These are phyloP conservation scores for Neelides sp. DNA, from an alignment of 1,140 invertebrate genomes.

Conservation along the genomic window DNA sequence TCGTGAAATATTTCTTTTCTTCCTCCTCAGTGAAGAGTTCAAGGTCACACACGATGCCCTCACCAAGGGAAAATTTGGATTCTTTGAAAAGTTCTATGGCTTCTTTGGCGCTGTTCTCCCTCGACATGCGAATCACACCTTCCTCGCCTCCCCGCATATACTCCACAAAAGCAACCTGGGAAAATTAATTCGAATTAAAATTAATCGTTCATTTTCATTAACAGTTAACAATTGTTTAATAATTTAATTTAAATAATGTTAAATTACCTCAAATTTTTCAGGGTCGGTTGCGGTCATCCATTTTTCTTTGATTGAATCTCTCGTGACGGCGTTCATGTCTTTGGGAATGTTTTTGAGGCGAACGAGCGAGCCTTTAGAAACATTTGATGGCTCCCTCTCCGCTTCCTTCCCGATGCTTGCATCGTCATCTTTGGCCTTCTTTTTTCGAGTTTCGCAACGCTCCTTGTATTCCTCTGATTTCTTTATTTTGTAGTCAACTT, in stretches of 20 bases:
- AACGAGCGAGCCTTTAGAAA: conserved; percentile 12
- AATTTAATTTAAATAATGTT: too few species aligned
- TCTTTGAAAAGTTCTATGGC: conserved; percentile 17
- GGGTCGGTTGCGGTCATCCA: conserved; percentile 10
- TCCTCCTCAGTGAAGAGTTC: too few species aligned
- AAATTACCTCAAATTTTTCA: conserved; percentile 12
- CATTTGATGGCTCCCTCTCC: neutral
- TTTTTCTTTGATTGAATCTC: conserved; percentile 19
- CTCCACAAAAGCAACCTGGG: conserved; percentile 26
- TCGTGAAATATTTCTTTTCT: conserved; percentile 4
- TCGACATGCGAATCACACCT: conserved; percentile 16
- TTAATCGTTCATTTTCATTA: neutral
- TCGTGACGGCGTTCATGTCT: conserved; percentile 17
- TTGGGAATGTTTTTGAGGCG: conserved; percentile 17
- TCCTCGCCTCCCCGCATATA: conserved; percentile 21
- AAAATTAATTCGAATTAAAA: conserved; percentile 1
- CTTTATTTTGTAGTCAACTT: conserved; percentile 11
- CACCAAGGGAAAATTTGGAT: neutral
- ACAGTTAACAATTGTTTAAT: neutral
- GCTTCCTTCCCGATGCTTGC: conserved; percentile 5
- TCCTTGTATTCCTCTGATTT: conserved; percentile 13
- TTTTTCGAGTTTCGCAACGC: conserved; percentile 4
- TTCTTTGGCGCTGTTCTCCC: conserved; percentile 15
- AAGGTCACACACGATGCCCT: conserved; percentile 3
- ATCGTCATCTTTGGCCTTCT: neutral